Evolutionary conservation across 2,888 invertebrate genomes (phyloP).

Genomic region (Abrostola triplasia): DNA sequence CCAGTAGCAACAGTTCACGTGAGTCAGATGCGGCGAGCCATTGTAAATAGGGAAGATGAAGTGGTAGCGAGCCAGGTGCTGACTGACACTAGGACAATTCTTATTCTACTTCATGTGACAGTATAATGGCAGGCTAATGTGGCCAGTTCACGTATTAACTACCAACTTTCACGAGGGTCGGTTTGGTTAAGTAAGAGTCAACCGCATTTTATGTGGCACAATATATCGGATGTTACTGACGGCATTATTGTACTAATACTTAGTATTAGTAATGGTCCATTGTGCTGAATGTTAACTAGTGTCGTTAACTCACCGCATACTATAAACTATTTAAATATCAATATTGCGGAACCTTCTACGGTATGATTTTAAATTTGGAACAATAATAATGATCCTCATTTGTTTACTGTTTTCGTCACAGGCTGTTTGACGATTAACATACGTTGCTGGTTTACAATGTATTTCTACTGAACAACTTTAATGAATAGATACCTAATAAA

Average conservation of each 20-base stretch:
- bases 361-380: too few relatives aligned
- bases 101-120: constrained; percentile 10
- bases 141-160: constrained; percentile 18
- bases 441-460: background rate
- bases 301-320: background rate
- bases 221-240: constrained; percentile 5
- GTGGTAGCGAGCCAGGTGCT: constrained; percentile 31
- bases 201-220: background rate
- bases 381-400: too few relatives aligned
- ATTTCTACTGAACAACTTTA: background rate
- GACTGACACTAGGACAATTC: constrained; percentile 20
- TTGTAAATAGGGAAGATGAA: constrained; percentile 39
- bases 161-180: constrained; percentile 7
- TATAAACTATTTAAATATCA: background rate
- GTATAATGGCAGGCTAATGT: constrained; percentile 6
- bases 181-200: background rate
- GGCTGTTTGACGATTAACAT: background rate
- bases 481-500: background rate
- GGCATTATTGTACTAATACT: constrained; percentile 18
- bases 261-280: constrained; percentile 38
- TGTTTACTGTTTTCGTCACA: too few relatives aligned
- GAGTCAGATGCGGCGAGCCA: constrained; percentile 37
- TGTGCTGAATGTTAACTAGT: constrained; percentile 29
- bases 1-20: constrained; percentile 10
- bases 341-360: background rate